Percentiles rank a stretch among this genome's conserved stretches.
These are phyloP conservation scores for Heliocidaris tuberculata DNA, from an alignment of 35 echinoderm and acorn worm genomes.

Conservation along the genomic window DNA sequence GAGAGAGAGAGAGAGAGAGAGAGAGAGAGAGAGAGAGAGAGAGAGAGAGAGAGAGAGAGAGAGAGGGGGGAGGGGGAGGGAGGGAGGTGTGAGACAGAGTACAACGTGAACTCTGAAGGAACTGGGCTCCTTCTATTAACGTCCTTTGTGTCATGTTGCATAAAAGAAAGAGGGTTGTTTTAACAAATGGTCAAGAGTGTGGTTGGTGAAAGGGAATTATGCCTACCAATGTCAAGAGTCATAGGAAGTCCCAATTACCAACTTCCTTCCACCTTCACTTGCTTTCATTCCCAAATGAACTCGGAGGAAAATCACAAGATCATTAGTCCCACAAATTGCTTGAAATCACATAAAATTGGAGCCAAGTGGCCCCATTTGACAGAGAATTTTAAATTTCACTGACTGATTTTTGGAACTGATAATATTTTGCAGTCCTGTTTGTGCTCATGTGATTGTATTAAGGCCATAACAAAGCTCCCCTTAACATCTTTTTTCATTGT, in stretches of 20 bases:
- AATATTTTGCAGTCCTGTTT: too few relatives aligned
- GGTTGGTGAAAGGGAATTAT: conserved; percentile 9
- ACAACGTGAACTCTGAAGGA: neutral
- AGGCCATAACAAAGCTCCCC: too few relatives aligned
- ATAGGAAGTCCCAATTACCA: conserved; percentile 50
- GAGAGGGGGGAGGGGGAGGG: neutral
- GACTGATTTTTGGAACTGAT: too few relatives aligned
- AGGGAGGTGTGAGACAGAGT: neutral
- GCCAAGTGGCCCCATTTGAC: neutral
- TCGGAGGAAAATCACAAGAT: conserved; percentile 29
- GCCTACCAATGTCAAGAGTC: conserved; percentile 48
- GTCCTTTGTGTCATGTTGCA: conserved; percentile 19
- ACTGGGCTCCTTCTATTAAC: neutral
- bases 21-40: neutral
- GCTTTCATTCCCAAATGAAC: conserved; percentile 6
- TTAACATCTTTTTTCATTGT: too few relatives aligned
- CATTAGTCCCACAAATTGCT: neutral
- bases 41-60: neutral
- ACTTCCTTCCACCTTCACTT: conserved; percentile 38
- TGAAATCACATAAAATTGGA: conserved; percentile 12
- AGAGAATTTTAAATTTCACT: neutral
- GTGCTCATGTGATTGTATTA: too few relatives aligned
- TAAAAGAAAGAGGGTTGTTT: neutral
- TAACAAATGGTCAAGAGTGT: conserved; percentile 36
- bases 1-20: neutral